Percentiles rank a stretch among this genome's conserved stretches.
Conservation (phyloP, 2,113 vertebrate genomes). For the Puntigrus tetrazona region DNA sequence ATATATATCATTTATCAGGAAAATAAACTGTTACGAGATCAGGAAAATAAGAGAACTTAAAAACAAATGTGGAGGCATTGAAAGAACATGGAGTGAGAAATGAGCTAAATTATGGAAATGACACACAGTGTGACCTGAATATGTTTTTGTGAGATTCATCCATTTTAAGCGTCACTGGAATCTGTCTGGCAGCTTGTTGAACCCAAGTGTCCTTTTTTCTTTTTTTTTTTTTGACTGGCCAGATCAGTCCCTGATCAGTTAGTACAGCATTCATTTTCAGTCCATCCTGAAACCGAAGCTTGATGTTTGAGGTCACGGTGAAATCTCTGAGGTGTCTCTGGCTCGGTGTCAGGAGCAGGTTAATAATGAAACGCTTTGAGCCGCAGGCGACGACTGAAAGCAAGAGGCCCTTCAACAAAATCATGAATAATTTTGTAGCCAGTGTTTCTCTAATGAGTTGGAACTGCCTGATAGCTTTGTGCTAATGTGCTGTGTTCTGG, state of each 20-base stretch:
- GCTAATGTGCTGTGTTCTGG: not conserved
- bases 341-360: constrained; percentile 37
- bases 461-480: not conserved
- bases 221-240: not conserved
- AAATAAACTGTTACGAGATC: too few species aligned
- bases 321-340: not conserved
- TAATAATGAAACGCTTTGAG: constrained; percentile 66
- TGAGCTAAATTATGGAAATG: not conserved
- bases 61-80: not conserved
- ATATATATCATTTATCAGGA: too few species aligned
- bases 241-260: not conserved
- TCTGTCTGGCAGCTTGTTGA: constrained; percentile 19
- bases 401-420: constrained; percentile 27
- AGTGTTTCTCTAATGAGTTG: constrained; percentile 32
- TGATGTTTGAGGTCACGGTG: not conserved
- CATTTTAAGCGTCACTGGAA: not conserved
- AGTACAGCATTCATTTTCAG: not conserved
- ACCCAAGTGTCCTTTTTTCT: constrained; percentile 46
- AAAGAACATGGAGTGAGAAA: not conserved
- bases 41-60: too few species aligned
- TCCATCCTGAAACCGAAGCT: not conserved
- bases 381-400: constrained; percentile 39
- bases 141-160: not conserved
- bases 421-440: constrained; percentile 57
- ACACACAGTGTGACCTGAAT: not conserved